These are phyloP conservation scores for Unio pictorum DNA, from an alignment of 2,888 invertebrate species.

Conservation along the genomic window DNA sequence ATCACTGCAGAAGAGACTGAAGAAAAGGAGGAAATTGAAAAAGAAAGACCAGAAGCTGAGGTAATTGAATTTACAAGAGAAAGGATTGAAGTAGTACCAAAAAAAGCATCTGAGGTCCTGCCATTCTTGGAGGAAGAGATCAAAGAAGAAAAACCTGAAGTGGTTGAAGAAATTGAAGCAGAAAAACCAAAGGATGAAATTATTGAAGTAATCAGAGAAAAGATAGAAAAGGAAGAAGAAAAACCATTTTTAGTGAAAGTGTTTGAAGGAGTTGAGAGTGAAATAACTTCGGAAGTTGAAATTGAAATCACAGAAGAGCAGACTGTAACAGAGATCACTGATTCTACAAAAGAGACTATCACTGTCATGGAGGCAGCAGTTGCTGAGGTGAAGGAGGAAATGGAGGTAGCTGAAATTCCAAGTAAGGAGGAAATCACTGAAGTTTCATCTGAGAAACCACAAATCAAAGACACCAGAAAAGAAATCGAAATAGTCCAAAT, in stretches of 20 bases:
- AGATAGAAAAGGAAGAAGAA: slow-evolving; percentile 10
- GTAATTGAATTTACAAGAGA: slow-evolving; percentile 11
- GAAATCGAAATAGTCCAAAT: slow-evolving; percentile 1
- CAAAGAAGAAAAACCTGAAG: slow-evolving; percentile 11
- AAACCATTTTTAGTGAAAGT: slow-evolving; percentile 14
- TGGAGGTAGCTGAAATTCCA: slow-evolving; percentile 9
- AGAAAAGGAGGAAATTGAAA: slow-evolving; percentile 21
- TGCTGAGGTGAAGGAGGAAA: slow-evolving; percentile 13
- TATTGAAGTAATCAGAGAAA: slow-evolving; percentile 23
- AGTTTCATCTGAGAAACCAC: slow-evolving; percentile 13
- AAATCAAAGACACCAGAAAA: slow-evolving; percentile 8
- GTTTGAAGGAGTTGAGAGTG: slow-evolving; percentile 7
- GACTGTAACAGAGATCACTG: not conserved
- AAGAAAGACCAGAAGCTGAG: slow-evolving; percentile 9
- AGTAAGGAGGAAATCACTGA: slow-evolving; percentile 18
- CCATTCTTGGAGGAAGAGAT: not conserved
- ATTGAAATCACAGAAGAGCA: slow-evolving; percentile 14
- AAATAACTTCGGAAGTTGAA: slow-evolving; percentile 14
- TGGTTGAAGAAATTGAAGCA: slow-evolving; percentile 13
- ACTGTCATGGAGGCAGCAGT: slow-evolving; percentile 4
- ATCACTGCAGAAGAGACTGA: slow-evolving; percentile 11
- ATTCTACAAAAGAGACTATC: not conserved
- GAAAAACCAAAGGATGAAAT: slow-evolving; percentile 39
- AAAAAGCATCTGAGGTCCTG: not conserved
- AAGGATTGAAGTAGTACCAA: not conserved